Percentiles rank a stretch among this genome's conserved stretches.
Evolutionary conservation across 2,888 invertebrate genomes (phyloP).

Genomic region (Lysandra bellargus): DNA sequence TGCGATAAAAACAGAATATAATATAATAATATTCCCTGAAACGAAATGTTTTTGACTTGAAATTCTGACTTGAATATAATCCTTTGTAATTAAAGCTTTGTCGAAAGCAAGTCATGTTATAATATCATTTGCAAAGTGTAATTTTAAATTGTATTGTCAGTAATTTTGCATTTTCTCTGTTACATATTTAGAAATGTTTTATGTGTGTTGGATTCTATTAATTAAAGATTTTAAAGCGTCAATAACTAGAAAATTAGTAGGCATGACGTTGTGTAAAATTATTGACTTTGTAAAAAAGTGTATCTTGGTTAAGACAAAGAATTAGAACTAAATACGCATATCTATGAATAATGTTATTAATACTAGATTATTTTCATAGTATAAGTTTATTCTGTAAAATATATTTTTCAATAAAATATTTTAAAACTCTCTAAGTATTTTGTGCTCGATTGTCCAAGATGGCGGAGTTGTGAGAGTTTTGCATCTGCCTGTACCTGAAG

Average conservation of each 20-base stretch:
- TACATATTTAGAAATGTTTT: not conserved
- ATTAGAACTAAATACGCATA: slow-evolving; percentile 2
- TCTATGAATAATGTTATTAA: not conserved
- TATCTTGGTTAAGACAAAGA: not conserved
- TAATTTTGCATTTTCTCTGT: not conserved
- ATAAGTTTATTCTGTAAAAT: slow-evolving; percentile 13
- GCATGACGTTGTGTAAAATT: not conserved
- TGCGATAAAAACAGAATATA: slow-evolving; percentile 5
- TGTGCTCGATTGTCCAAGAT: not conserved
- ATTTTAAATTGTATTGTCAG: not conserved
- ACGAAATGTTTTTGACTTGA: slow-evolving; percentile 1
- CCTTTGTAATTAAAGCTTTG: slow-evolving; percentile 4
- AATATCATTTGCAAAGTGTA: not conserved
- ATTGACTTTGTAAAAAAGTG: not conserved
- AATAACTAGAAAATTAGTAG: not conserved
- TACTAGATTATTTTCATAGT: not conserved
- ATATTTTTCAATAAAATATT: slow-evolving; percentile 2
- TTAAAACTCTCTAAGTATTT: not conserved
- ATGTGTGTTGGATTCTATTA: not conserved
- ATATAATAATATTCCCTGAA: not conserved
- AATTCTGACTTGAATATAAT: not conserved
- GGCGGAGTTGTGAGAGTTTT: not conserved
- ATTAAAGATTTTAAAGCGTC: not conserved
- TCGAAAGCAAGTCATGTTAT: not conserved
- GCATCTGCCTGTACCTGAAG: slow-evolving; percentile 4